Evolutionary conservation across 2,797 vertebrate species (phyloP), one percentile per base, ranked within the genome.

Genomic region (Rousettus madagascariensis): DNA sequence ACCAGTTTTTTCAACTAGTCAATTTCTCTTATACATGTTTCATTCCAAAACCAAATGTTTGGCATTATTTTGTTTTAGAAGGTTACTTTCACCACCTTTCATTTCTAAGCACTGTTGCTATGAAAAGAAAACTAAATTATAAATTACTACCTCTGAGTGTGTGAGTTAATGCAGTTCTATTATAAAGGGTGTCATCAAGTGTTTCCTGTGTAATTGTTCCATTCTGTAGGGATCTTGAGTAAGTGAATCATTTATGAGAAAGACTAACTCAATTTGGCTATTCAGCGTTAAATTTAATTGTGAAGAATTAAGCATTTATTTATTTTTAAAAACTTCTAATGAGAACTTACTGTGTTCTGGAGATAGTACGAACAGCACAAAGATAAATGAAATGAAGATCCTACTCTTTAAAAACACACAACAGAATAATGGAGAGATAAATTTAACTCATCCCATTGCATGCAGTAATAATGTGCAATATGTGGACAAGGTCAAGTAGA

Each of bases 11-110:
- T 41, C 3, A 87, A 38, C 28, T 77, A 92, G 36, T 74, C 92
- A 95, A 96, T 90, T 96, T 96, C 43, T 41, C 36, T 74, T 74
- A 68, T 82, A 59, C 36, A 88, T 92, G 92, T 75, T 95, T 96
- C 74, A 95, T 92, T 94, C 30, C 12, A 6, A 95, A 95, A 69
- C 22, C 51, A 95, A 96, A 87, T 72, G 33, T 85, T 87, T 91
- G 57, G 8, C 57, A 90, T 90, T 91, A 88, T 94, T 96, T 94
- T 96, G 12, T 36, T 95, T 90, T 82, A 65, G 49, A 96, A 77
- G 15, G 26, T 93, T 59, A 72, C 33, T 46, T 80, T 96, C 30
- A 74, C 74, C 49, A 43, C 78, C 17, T 80, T 96, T 96, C 57
- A 89, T 92, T 84, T 86, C 59, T 82, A 95, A 85, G n/a, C 13